Percentiles rank a stretch among this genome's conserved stretches.
phyloP scores from a whole-genome alignment of 2,797 vertebrate genomes.

The Eulemur mongoz region DNA sequence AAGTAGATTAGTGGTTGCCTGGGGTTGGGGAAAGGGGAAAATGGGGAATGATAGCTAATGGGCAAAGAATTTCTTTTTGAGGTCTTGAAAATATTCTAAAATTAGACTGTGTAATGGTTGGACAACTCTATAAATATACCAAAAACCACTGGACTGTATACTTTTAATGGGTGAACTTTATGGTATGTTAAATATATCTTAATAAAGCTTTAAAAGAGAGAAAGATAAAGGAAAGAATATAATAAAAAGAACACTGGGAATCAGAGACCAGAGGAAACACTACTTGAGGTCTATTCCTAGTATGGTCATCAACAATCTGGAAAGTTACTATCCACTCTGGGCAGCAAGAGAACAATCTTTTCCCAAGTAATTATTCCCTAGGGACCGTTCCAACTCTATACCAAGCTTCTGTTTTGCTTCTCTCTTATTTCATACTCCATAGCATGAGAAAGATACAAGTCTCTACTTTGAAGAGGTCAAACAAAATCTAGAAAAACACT shows the following conservation, averaged over 20 bases:
- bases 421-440: neutral
- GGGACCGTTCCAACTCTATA: neutral
- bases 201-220: neutral
- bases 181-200: neutral
- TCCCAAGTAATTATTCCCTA: neutral
- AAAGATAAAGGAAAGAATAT: neutral
- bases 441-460: neutral
- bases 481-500: neutral
- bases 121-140: neutral
- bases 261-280: neutral
- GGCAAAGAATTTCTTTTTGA: neutral
- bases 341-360: neutral
- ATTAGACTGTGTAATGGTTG: neutral
- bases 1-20: neutral
- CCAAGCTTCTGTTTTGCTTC: neutral
- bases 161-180: neutral
- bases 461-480: slow-evolving; percentile 27
- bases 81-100: neutral
- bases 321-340: neutral
- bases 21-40: neutral
- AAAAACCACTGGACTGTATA: neutral
- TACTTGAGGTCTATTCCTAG: neutral
- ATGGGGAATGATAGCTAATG: neutral
- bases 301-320: neutral
- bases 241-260: neutral